These are phyloP conservation scores for Lordiphosa collinella DNA, from an alignment of 1,140 invertebrate species.

Conservation along the genomic window DNA sequence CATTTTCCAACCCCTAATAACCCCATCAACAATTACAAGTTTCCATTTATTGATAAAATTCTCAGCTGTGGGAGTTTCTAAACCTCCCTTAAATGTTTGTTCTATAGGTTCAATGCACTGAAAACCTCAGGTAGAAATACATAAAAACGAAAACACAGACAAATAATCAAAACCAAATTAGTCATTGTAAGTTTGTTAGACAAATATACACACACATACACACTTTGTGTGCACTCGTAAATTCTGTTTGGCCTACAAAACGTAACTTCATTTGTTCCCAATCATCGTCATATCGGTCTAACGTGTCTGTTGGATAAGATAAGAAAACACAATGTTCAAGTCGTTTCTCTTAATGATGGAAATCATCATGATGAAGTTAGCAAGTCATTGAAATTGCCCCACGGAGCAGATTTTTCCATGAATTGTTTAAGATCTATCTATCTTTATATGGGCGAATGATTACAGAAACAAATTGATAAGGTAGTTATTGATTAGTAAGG, in stretches of 20 bases:
- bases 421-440: constrained; percentile 7
- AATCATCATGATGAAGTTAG: background rate
- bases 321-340: constrained; percentile 4
- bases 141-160: background rate
- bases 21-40: too few relatives aligned
- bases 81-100: background rate
- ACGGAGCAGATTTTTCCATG: background rate
- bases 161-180: constrained; percentile 20
- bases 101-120: constrained; percentile 6
- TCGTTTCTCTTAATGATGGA: constrained; percentile 2
- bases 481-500: constrained; percentile 14
- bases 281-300: background rate
- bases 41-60: too few relatives aligned
- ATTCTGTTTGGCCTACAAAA: constrained; percentile 1
- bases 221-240: background rate
- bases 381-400: background rate
- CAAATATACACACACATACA: constrained; percentile 5
- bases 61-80: too few relatives aligned
- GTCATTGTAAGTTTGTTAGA: constrained; percentile 16
- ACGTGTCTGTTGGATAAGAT: constrained; percentile 13
- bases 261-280: background rate
- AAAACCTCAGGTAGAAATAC: background rate
- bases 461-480: background rate
- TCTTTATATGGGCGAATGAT: too few relatives aligned
- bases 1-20: background rate